Evolutionary conservation across 2,888 invertebrate species (phyloP).

Genomic region (Icerya purchasi): DNA sequence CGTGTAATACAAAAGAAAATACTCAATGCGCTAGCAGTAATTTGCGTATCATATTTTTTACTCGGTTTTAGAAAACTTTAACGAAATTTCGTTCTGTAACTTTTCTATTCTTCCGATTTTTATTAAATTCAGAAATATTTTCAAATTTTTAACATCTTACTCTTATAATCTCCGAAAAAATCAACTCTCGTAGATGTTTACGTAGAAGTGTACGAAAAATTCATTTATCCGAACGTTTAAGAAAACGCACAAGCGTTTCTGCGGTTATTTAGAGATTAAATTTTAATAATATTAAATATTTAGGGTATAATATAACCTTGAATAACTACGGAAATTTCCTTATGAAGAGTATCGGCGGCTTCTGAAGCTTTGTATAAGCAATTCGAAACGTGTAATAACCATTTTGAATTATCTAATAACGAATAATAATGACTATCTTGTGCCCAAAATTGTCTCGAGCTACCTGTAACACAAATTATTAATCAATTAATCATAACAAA

Average conservation of each 20-base stretch:
- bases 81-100: too few relatives aligned
- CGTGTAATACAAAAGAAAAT: too few relatives aligned
- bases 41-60: too few relatives aligned
- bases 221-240: neutral
- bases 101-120: too few relatives aligned
- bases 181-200: too few relatives aligned
- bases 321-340: slow-evolving; percentile 54
- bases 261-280: slow-evolving; percentile 1
- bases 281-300: neutral
- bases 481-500: neutral
- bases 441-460: slow-evolving; percentile 31
- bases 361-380: slow-evolving; percentile 52
- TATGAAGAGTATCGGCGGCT: slow-evolving; percentile 41
- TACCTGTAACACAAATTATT: slow-evolving; percentile 25
- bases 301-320: slow-evolving; percentile 38
- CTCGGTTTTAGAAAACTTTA: too few relatives aligned
- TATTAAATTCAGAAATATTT: too few relatives aligned
- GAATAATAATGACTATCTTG: slow-evolving; percentile 67
- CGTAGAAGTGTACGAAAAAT: too few relatives aligned
- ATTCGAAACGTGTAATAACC: slow-evolving; percentile 59
- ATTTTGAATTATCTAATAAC: slow-evolving; percentile 55
- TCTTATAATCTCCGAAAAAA: too few relatives aligned
- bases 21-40: too few relatives aligned
- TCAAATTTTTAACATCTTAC: too few relatives aligned
- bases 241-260: slow-evolving; percentile 1